Evolutionary conservation across 2,888 invertebrate species (phyloP).

Genomic region (Dasysyrphus albostriatus): DNA sequence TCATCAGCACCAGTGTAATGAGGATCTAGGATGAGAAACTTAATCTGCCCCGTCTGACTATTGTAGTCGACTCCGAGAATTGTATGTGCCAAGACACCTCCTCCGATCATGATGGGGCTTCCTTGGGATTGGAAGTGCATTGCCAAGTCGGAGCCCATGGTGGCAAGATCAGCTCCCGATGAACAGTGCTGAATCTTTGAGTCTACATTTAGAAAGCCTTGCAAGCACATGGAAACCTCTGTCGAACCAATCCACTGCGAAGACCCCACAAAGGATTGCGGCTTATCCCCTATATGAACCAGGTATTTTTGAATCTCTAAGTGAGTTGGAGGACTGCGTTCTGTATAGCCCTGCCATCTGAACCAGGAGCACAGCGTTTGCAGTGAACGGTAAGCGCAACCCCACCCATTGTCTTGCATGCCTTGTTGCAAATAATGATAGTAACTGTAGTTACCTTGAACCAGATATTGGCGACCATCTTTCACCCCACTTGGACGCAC

Average conservation of each 20-base stretch:
- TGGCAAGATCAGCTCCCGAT: conserved; percentile 92
- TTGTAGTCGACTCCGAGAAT: conserved; percentile 97
- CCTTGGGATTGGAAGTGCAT: conserved; percentile 97
- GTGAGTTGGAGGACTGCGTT: conserved; percentile 91
- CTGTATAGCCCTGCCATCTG: conserved; percentile 93
- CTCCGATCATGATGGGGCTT: conserved; percentile 99
- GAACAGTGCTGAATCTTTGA: conserved; percentile 93
- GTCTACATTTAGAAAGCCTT: conserved; percentile 90
- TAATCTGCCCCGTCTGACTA: conserved; percentile 90
- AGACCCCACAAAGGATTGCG: conserved; percentile 93
- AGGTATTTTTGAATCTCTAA: conserved; percentile 96
- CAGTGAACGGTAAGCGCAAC: conserved; percentile 98
- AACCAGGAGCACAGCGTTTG: conserved; percentile 99
- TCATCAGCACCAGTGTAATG: conserved; percentile 97
- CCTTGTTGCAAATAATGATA: conserved; percentile 98
- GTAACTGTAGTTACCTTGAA: conserved; percentile 95
- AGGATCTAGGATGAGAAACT: conserved; percentile 98
- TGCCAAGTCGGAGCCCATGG: conserved; percentile 91
- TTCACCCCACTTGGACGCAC: conserved; percentile 81
- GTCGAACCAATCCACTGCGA: conserved; percentile 99
- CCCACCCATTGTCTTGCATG: conserved; percentile 99
- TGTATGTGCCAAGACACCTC: conserved; percentile 98
- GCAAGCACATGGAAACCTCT: conserved; percentile 96
- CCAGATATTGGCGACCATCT: conserved; percentile 85
- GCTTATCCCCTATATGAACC: conserved; percentile 97